These are phyloP conservation scores for Rambutsinella grinnellia DNA, from an alignment of 2,888 invertebrate species.

Conservation along the genomic window DNA sequence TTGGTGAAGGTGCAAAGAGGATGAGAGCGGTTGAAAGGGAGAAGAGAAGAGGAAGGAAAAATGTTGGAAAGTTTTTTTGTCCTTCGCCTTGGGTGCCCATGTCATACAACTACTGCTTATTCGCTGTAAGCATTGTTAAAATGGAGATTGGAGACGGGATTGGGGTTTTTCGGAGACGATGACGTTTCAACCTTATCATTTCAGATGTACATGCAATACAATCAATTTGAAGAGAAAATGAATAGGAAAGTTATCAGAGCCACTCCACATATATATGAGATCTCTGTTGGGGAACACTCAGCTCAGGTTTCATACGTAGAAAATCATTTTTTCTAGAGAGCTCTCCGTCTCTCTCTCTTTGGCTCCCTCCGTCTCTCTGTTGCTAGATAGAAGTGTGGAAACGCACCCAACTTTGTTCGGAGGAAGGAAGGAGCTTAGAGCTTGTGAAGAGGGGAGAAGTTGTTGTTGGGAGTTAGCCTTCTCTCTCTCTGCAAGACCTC, in stretches of 20 bases:
- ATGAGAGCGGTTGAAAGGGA: not conserved
- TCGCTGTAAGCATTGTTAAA: not conserved
- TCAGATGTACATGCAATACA: not conserved
- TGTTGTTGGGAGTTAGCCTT: not conserved
- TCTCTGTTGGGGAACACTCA: too few species aligned
- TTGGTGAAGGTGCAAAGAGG: too few species aligned
- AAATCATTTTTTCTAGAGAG: slow-evolving; percentile 6
- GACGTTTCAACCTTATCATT: not conserved
- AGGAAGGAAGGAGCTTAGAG: not conserved
- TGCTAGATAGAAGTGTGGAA: not conserved
- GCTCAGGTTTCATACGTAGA: too few species aligned
- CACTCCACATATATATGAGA: too few species aligned
- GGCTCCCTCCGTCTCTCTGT: not conserved
- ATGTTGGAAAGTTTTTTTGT: slow-evolving; percentile 4
- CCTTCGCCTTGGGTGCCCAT: slow-evolving; percentile 11
- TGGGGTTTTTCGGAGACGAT: not conserved
- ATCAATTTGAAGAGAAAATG: not conserved
- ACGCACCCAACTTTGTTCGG: not conserved
- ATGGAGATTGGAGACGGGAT: too few species aligned
- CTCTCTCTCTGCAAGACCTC: slow-evolving; percentile 29
- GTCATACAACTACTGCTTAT: slow-evolving; percentile 2
- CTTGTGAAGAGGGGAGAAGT: not conserved
- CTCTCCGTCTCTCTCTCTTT: not conserved
- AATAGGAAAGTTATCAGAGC: too few species aligned
- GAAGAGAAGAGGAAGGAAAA: slow-evolving; percentile 1